phyloP scores from a whole-genome alignment of 1,140 invertebrate genomes.

The Cryptotermes secundus region DNA sequence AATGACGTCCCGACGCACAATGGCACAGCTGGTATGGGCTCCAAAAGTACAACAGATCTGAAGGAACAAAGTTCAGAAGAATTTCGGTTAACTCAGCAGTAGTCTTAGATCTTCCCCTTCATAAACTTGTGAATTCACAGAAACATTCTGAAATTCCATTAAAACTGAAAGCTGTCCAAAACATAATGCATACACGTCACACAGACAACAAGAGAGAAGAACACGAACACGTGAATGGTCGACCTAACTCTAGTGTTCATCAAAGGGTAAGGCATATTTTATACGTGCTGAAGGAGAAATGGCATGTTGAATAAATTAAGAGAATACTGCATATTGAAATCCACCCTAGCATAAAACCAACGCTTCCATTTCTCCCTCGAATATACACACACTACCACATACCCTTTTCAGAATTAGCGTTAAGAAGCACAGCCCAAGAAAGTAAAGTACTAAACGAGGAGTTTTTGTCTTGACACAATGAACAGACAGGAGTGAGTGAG shows the following conservation, averaged over 20 bases:
- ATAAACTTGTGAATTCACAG: background rate
- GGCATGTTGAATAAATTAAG: constrained; percentile 8
- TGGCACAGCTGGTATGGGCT: too few species aligned
- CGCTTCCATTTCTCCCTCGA: background rate
- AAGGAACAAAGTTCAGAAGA: background rate
- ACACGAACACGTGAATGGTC: background rate
- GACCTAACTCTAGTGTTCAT: background rate
- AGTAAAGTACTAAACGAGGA: background rate
- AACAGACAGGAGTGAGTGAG: background rate
- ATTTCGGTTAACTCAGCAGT: background rate
- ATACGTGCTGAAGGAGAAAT: background rate
- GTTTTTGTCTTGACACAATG: constrained; percentile 1
- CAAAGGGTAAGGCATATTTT: background rate
- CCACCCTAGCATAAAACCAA: background rate
- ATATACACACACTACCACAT: background rate
- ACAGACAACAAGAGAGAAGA: background rate
- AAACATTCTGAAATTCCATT: background rate
- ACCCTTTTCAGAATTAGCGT: constrained; percentile 6
- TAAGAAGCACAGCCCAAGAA: background rate
- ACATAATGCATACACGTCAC: background rate
- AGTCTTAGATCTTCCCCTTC: background rate
- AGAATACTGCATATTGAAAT: background rate
- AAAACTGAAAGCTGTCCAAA: background rate
- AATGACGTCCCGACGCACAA: too few species aligned
- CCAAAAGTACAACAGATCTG: background rate